Evolutionary conservation across 1,140 invertebrate species (phyloP), one percentile per base, ranked within the genome.

Genomic region (Nomia melanderi): DNA sequence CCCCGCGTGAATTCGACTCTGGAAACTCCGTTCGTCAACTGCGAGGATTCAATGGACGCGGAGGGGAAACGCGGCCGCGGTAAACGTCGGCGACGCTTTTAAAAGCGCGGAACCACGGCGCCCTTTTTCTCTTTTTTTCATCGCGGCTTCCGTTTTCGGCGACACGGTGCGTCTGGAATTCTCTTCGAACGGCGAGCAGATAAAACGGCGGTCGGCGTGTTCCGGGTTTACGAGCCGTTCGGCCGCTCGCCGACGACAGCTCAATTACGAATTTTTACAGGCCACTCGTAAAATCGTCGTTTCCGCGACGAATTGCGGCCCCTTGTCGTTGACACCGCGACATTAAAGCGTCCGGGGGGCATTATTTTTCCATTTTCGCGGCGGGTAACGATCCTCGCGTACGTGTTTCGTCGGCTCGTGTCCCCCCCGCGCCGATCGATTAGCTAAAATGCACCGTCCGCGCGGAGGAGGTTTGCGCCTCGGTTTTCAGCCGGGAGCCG

Each of bases 191-290:
- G 50, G 31, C 47, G n/a, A 9, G 31, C 60, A 41, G 63, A 65
- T 29, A 44, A 47, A 67, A 39, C 39, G 23, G 8, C 44, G 23
- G 8, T 33, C 20, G 11, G 14, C 36, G 44, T 44, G 33, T 36
- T 5, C 33, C 33, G 33, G 33, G 23, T 79, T 82, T 76, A 62
- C 36, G 54, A 71, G 27, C n/a, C 74, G 31, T 29, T 59, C 7
- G 36, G 8, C 14, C 41, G 12, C 27, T 23, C 17, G n/a, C 17
- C 60, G 25, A 9, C 6, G 25, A 54, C 23, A 17, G 23, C n/a
- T 36, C 50, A 39, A 81, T 57, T 23, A 63, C 60, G 50, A 67
- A 81, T 81, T 82, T 73, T 72, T 78, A 59, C 39, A 39, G 47
- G n/a, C 7, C 31, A 17, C 31, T 71, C 50, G 47, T 50, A 71